Evolutionary conservation across 2,113 vertebrate genomes (phyloP), one percentile per base, ranked within the genome.

Genomic region (Carassius gibelio): DNA sequence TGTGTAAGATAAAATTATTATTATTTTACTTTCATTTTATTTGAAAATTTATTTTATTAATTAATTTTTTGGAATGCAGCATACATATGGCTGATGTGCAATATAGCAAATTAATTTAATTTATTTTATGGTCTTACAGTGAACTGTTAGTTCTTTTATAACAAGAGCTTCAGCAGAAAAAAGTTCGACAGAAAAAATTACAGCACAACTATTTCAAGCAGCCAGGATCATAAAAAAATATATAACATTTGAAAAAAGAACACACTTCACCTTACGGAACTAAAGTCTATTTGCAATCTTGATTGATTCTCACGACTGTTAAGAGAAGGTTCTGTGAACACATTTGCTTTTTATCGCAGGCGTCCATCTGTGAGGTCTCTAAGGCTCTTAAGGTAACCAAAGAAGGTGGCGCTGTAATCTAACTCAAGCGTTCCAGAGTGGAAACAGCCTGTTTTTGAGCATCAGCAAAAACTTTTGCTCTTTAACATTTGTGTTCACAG

Each of bases 401-500:
- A 81, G 50, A 84, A 72, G 57, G 72, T 50, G 72, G 75, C 26
- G 50, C 79, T 50, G 62, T 69, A 62, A 84, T 50, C 30, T 50
- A 50, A 86, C 72, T 68, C 50, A 23, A 26, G 45, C 14, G 19
- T 79, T 69, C 23, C 50, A 82, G 50, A 21, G 52, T 72, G 78
- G 59, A 81, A 75, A 86, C 42, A 17, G 55, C 26, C n/a, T 34
- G 72, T 55, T 84, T 75, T 30, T 57, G 64, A 84, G 76, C 48
- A 2, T 21, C 86, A 69, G 62, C 34, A 82, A 52, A 38, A 55
- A 19, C 30, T 36, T 38, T 74, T 36, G 79, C 23, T 59, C 82
- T 81, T 79, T 5, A 45, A 36, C 85, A 64, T 76, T 82, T 85
- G 85, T 78, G 74, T 82, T 83, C 55, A 87, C 78, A 74, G 48